Evolutionary conservation across 2,888 invertebrate species (phyloP).

Genomic region (Charanyca ferruginea): DNA sequence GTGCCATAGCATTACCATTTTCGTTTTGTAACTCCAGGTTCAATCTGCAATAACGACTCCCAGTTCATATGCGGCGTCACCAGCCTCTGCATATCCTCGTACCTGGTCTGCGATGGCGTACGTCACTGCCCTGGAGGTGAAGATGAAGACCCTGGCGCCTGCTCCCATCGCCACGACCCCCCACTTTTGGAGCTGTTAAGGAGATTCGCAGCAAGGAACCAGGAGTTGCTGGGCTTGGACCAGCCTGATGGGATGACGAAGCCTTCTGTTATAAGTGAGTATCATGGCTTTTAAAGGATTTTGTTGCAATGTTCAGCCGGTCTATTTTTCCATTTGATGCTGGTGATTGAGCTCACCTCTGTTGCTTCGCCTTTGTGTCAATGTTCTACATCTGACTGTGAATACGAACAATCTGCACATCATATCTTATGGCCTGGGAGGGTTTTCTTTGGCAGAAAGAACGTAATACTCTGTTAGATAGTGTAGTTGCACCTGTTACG

Average conservation of each 20-base stretch:
- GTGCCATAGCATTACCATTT: background rate
- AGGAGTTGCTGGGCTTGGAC: conserved; percentile 84
- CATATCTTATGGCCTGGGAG: too few species aligned
- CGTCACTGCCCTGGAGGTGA: conserved; percentile 93
- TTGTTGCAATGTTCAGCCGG: too few species aligned
- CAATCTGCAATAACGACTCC: conserved; percentile 83
- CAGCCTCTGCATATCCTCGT: conserved; percentile 92
- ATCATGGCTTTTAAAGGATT: background rate
- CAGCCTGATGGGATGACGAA: conserved; percentile 84
- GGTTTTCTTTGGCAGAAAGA: too few species aligned
- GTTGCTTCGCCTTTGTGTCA: too few species aligned
- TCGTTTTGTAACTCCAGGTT: conserved; percentile 72
- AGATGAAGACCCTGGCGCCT: conserved; percentile 88
- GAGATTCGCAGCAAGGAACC: conserved; percentile 85
- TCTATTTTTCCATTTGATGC: too few species aligned
- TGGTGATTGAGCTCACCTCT: too few species aligned
- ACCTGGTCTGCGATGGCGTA: conserved; percentile 93
- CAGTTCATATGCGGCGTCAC: conserved; percentile 85
- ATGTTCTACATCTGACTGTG: too few species aligned
- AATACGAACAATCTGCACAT: too few species aligned
- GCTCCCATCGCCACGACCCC: conserved; percentile 82
- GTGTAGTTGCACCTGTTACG: too few species aligned
- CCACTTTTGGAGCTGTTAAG: conserved; percentile 84
- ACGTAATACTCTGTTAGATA: too few species aligned
- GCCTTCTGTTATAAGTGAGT: conserved; percentile 88